A percentile compares a stretch with the other conserved stretches of the same genome.
These are phyloP conservation scores for Macroteleia sp. DNA, from an alignment of 2,888 invertebrate species.

Conservation along the genomic window DNA sequence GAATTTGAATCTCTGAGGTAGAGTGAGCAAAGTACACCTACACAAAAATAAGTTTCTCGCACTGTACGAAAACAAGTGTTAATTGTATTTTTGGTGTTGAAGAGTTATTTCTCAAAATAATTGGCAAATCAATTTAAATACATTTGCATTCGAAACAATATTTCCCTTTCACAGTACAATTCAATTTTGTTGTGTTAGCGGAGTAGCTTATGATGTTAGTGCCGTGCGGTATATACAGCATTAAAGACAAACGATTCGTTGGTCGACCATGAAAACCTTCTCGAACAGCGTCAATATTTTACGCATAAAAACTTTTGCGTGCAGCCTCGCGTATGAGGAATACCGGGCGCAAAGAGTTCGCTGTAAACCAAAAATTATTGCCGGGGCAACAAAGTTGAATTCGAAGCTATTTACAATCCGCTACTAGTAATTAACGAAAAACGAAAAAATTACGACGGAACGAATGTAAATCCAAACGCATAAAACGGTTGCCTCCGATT, in stretches of 20 bases:
- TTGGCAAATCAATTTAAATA: no score
- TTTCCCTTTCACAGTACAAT: background rate
- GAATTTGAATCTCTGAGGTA: no score
- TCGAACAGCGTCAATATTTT: slow-evolving; percentile 37
- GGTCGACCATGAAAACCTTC: background rate
- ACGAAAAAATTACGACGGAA: slow-evolving; percentile 11
- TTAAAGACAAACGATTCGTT: slow-evolving; percentile 13
- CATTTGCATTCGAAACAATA: no score
- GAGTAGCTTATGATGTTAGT: background rate
- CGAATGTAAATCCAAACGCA: slow-evolving; percentile 18
- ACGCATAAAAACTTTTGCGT: slow-evolving; percentile 38
- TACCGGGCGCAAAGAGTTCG: background rate
- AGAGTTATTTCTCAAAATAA: no score
- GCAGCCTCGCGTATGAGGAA: slow-evolving; percentile 7
- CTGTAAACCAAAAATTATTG: slow-evolving; percentile 37
- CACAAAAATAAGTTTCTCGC: no score
- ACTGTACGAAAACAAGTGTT: no score
- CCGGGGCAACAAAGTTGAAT: slow-evolving; percentile 25
- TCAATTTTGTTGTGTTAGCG: background rate
- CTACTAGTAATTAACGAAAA: slow-evolving; percentile 31
- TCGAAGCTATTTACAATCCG: slow-evolving; percentile 38
- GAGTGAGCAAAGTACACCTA: no score
- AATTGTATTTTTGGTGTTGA: no score
- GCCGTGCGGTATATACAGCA: background rate
- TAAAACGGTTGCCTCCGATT: slow-evolving; percentile 17